Evolutionary conservation across 2,888 invertebrate species (phyloP).

Genomic region (Metacarcinus magister): DNA sequence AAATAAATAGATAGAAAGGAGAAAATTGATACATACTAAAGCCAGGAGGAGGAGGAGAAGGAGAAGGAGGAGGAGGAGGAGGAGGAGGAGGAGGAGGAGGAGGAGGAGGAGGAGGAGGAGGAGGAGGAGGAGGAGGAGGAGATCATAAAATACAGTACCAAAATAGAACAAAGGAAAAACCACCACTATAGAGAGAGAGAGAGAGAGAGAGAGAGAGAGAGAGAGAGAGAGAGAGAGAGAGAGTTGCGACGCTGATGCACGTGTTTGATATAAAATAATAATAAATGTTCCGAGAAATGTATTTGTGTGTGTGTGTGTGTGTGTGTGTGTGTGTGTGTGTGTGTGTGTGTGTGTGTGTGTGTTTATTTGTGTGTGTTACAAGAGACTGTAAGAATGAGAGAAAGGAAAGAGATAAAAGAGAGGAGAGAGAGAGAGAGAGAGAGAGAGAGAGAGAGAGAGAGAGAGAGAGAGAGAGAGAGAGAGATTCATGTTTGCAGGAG

Average conservation of each 20-base stretch:
- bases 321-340: conserved; percentile 26
- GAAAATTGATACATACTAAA: no score
- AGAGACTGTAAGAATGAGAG: no score
- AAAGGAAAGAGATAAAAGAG: not conserved
- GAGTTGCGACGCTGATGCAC: not conserved
- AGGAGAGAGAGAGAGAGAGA: not conserved
- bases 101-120: conserved; percentile 34
- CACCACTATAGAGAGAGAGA: not conserved
- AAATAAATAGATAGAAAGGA: not conserved
- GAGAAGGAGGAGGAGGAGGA: not conserved
- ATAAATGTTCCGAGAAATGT: conserved; percentile 27
- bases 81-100: not conserved
- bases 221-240: conserved; percentile 45
- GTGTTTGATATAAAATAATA: not conserved
- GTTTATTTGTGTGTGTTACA: not conserved
- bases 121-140: not conserved
- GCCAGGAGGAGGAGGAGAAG: not conserved
- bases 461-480: no score
- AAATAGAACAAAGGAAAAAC: not conserved
- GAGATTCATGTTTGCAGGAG: not conserved
- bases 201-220: conserved; percentile 53
- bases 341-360: conserved; percentile 5
- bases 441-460: conserved; percentile 1
- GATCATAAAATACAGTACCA: not conserved
- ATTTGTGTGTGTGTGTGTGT: not conserved